phyloP scores from a whole-genome alignment of 2,113 vertebrate genomes.

The Amphilophus citrinellus region DNA sequence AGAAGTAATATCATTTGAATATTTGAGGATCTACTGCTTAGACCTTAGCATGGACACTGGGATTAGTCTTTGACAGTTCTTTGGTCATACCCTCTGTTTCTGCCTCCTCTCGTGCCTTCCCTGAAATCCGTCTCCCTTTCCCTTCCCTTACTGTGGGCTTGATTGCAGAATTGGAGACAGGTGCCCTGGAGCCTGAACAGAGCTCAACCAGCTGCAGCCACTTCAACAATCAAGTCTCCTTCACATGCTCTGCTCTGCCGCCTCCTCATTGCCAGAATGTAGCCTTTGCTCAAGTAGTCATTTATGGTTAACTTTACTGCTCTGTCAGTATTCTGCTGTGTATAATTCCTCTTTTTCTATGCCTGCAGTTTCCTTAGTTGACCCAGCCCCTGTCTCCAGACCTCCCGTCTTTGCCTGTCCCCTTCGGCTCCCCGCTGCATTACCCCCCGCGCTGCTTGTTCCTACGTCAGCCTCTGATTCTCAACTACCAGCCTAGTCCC shows the following conservation, averaged over 20 bases:
- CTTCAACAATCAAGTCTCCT: constrained; percentile 16
- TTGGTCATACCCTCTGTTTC: not conserved
- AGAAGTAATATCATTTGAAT: not conserved
- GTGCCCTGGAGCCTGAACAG: constrained; percentile 9
- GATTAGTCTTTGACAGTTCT: not conserved
- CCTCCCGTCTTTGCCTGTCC: not conserved
- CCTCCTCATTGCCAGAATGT: constrained; percentile 11
- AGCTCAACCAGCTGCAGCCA: constrained; percentile 7
- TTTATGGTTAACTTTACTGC: constrained; percentile 13
- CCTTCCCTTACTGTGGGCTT: not conserved
- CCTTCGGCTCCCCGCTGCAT: not conserved
- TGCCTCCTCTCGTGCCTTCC: not conserved
- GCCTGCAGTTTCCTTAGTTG: constrained; percentile 8
- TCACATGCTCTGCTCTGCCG: not conserved
- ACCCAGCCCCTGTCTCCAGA: not conserved
- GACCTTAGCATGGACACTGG: not conserved
- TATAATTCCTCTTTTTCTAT: not conserved
- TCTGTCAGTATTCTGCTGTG: constrained; percentile 6
- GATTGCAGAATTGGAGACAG: constrained; percentile 18
- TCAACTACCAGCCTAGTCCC: not conserved
- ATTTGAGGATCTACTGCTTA: not conserved
- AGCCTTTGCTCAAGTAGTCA: constrained; percentile 9
- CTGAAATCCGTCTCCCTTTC: not conserved
- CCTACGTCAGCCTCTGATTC: not conserved
- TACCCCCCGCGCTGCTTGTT: not conserved